These are phyloP conservation scores for Smithornis capensis DNA, from an alignment of 2,113 vertebrate species.

Conservation along the genomic window DNA sequence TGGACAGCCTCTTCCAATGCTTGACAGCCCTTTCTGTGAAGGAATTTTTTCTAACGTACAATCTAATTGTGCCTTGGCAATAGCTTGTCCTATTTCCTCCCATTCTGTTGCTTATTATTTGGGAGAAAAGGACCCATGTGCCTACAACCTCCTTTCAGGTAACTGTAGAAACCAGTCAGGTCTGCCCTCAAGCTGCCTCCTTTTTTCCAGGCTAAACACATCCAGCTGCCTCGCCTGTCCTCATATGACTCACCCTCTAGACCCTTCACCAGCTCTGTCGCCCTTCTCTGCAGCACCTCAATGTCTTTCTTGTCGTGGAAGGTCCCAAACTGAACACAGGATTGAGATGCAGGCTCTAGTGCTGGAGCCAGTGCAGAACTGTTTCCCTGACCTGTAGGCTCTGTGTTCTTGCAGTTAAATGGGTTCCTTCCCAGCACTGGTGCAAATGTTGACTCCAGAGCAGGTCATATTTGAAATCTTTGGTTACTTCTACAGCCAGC, in stretches of 20 bases:
- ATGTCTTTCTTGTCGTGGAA: neutral
- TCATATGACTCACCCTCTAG: neutral
- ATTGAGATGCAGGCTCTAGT: neutral
- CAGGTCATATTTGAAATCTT: neutral
- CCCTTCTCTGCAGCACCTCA: neutral
- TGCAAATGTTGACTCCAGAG: neutral
- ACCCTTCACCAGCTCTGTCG: neutral
- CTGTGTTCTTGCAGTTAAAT: fast-evolving
- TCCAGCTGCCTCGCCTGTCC: neutral
- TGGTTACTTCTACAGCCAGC: neutral
- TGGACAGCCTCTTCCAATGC: neutral
- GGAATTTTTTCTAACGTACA: neutral
- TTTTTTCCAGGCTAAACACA: neutral
- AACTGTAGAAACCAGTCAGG: neutral
- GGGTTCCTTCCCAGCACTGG: fast-evolving
- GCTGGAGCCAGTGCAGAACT: neutral
- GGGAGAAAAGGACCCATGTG: neutral
- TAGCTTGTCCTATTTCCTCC: neutral
- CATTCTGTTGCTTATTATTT: neutral
- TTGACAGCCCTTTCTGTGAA: neutral
- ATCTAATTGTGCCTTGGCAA: fast-evolving
- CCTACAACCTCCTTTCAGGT: neutral
- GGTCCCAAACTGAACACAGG: neutral
- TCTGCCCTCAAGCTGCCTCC: neutral
- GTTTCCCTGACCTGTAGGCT: neutral